Conservation (phyloP, 1,140 invertebrate species). For the Panulirus ornatus region DNA sequence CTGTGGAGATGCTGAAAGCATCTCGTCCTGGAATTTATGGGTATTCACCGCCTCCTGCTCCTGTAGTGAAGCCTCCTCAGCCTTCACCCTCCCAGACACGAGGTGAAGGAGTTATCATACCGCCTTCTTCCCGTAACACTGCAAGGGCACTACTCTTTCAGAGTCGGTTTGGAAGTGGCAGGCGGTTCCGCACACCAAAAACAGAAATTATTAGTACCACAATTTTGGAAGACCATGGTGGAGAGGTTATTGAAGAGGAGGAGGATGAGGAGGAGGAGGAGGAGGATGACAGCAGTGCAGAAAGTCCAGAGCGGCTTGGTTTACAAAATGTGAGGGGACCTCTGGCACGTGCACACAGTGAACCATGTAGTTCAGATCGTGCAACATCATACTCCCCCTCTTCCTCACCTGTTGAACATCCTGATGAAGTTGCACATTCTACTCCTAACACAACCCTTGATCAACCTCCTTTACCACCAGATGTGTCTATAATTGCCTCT, state of each 20-base stretch:
- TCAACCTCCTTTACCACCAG: conserved; percentile 56
- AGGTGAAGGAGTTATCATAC: conserved; percentile 74
- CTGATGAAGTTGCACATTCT: conserved; percentile 63
- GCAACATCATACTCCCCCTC: conserved; percentile 27
- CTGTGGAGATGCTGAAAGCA: conserved; percentile 89
- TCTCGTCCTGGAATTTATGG: conserved; percentile 78
- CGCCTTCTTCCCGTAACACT: conserved; percentile 74
- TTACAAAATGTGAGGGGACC: conserved; percentile 59
- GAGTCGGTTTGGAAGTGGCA: conserved; percentile 75
- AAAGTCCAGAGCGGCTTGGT: conserved; percentile 53
- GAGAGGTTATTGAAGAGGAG: conserved; percentile 81
- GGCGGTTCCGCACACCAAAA: conserved; percentile 79
- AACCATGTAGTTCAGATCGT: conserved; percentile 53
- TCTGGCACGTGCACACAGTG: conserved; percentile 68
- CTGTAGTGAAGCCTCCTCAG: conserved; percentile 82
- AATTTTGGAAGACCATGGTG: conserved; percentile 89
- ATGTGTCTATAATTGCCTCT: conserved; percentile 51
- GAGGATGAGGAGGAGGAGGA: conserved; percentile 73
- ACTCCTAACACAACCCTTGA: conserved; percentile 71
- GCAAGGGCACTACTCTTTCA: conserved; percentile 75
- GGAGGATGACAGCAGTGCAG: conserved; percentile 55
- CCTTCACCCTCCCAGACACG: conserved; percentile 79
- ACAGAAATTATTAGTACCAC: conserved; percentile 90
- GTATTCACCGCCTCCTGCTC: conserved; percentile 79
- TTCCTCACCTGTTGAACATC: conserved; percentile 60